Evolutionary conservation across 2,888 invertebrate species (phyloP), one percentile per base, ranked within the genome.

Genomic region (Trypoxylon attenuatum): DNA sequence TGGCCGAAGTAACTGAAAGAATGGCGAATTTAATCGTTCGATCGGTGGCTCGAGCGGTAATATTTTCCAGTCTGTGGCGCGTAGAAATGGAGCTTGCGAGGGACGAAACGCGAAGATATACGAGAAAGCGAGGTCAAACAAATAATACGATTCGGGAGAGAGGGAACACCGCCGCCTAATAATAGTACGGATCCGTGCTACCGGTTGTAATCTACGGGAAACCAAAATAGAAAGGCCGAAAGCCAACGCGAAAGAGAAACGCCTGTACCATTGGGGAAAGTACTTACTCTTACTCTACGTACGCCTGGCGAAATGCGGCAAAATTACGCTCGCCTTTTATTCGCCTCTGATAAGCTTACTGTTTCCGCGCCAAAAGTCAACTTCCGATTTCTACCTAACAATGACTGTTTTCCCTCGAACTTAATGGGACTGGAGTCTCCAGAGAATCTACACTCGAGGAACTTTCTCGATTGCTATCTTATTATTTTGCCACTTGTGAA

Each of bases 141-240:
- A 81, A 80, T 79, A 80, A 77, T 73, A 78, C 73, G 69, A 73
- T 73, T 10, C 69, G 72, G 62, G 69, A 61, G 69, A 58, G 69
- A 54, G 69, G 69, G 65, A 69, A 58, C 53, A 50, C 47, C 68
- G 60, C 76, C 61, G 66, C 63, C 77, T 81, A 77, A 78, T 76
- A 81, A 78, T 78, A 79, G 79, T 73, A 58, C 51, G 58, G 52
- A 66, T 68, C 66, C 73, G 73, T 63, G 74, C 73, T 81, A 78
- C 76, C 73, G 71, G 71, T 79, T 82, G 74, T 77, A 78, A 79
- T 78, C 78, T 81, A 82, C 81, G 76, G 68, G 71, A 77, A 80
- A 75, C 79, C 72, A 73, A 82, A 82, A 82, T 82, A 82, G 82
- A 83, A 77, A 73, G 71, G 69, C 66, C 68, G 71, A 74, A n/a